phyloP scores from a whole-genome alignment of 2,888 invertebrate species.

The Odontocolon sp. region DNA sequence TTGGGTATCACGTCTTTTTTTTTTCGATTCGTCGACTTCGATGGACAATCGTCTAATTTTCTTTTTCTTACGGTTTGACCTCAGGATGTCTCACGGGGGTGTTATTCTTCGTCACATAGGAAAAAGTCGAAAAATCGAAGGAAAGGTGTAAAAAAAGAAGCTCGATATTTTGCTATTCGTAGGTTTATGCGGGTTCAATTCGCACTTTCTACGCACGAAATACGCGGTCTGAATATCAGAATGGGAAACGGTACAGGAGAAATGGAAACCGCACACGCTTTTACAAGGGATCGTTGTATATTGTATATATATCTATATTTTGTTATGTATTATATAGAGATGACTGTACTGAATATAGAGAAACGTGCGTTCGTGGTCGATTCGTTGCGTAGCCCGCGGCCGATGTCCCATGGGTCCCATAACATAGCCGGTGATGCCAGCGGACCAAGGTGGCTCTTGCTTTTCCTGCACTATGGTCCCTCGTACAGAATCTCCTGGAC shows the following conservation, averaged over 20 bases:
- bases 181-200: neutral
- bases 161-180: neutral
- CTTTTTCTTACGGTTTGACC: slow-evolving; percentile 5
- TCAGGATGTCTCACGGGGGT: slow-evolving; percentile 1
- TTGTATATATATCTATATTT: neutral
- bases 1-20: slow-evolving; percentile 45
- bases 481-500: slow-evolving; percentile 39
- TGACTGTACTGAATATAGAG: slow-evolving; percentile 18
- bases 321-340: slow-evolving; percentile 14
- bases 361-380: slow-evolving; percentile 55
- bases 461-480: too few relatives aligned
- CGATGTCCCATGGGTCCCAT: slow-evolving; percentile 77
- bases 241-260: neutral
- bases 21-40: neutral
- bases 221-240: neutral
- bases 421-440: slow-evolving; percentile 62
- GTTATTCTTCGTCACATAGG: neutral
- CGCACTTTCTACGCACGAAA: neutral
- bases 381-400: slow-evolving; percentile 71
- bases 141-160: neutral
- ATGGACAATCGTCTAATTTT: neutral
- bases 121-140: neutral
- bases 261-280: neutral
- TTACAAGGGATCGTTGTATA: too few relatives aligned
- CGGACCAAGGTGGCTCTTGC: slow-evolving; percentile 46